Evolutionary conservation across 53 echinoderm and acorn worm genomes (phyloP).

Genomic region (Astropecten irregularis): DNA sequence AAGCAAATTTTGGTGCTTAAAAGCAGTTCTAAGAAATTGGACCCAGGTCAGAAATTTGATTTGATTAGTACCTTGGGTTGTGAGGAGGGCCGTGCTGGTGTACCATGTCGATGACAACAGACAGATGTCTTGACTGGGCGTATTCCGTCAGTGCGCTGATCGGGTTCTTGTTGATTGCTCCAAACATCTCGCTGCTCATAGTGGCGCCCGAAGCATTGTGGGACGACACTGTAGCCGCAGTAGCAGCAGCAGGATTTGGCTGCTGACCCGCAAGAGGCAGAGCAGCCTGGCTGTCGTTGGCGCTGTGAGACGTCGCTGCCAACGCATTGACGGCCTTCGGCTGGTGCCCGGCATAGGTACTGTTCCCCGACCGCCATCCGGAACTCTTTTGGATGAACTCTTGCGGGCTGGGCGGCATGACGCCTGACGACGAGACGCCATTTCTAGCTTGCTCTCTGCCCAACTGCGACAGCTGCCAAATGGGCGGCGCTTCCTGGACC

Average conservation of each 20-base stretch:
- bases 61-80: constrained; percentile 82
- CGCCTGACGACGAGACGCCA: background rate
- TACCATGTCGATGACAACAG: constrained; percentile 75
- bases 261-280: background rate
- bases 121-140: constrained; percentile 88
- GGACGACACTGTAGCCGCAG: constrained; percentile 10
- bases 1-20: too few species aligned
- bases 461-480: constrained; percentile 34
- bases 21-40: too few species aligned
- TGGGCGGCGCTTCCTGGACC: constrained; percentile 36
- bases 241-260: background rate
- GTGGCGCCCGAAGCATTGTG: constrained; percentile 59
- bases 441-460: constrained; percentile 14
- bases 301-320: background rate
- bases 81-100: constrained; percentile 87
- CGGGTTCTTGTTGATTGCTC: constrained; percentile 88
- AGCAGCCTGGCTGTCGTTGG: background rate
- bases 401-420: constrained; percentile 15
- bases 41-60: too few species aligned
- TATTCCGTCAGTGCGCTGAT: constrained; percentile 92
- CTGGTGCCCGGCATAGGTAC: background rate
- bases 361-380: constrained; percentile 6
- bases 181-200: constrained; percentile 79
- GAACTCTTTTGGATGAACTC: constrained; percentile 30
- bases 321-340: background rate